phyloP scores from a whole-genome alignment of 2,888 invertebrate genomes.

The Isoperla grammatica region DNA sequence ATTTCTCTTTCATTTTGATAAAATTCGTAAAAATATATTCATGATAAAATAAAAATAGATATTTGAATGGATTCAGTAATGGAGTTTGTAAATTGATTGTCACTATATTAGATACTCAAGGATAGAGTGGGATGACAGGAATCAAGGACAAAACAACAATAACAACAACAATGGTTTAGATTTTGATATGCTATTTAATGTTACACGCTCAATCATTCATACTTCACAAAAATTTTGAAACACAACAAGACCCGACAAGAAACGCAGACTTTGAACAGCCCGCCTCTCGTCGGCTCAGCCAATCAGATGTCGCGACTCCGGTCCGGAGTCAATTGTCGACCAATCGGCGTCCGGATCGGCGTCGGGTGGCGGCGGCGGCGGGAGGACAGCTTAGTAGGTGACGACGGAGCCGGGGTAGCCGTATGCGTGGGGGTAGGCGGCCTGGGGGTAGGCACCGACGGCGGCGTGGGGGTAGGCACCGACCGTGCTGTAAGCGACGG shows the following conservation, averaged over 20 bases:
- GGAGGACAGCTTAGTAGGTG: conserved; percentile 21
- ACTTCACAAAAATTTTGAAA: not conserved
- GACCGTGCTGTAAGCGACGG: not conserved
- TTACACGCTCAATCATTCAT: conserved; percentile 9
- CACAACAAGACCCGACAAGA: not conserved
- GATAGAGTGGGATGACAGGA: no score
- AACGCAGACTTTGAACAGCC: no score
- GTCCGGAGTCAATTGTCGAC: no score
- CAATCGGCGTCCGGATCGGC: not conserved
- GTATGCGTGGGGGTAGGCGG: conserved; percentile 18
- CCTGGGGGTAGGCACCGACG: conserved; percentile 8
- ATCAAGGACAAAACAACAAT: not conserved
- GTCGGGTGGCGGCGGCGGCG: conserved; percentile 21
- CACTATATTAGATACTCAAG: no score
- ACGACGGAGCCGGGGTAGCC: conserved; percentile 24
- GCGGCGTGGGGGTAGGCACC: conserved; percentile 21
- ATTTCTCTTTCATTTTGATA: no score
- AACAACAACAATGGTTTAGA: not conserved
- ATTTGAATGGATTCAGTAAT: no score
- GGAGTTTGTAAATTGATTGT: no score
- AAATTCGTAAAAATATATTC: no score
- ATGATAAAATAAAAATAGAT: no score
- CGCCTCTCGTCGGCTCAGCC: no score
- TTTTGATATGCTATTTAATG: conserved; percentile 16
- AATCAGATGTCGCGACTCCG: no score